Evolutionary conservation across 2,797 vertebrate genomes (phyloP).

Genomic region (Cyclura pinguis): DNA sequence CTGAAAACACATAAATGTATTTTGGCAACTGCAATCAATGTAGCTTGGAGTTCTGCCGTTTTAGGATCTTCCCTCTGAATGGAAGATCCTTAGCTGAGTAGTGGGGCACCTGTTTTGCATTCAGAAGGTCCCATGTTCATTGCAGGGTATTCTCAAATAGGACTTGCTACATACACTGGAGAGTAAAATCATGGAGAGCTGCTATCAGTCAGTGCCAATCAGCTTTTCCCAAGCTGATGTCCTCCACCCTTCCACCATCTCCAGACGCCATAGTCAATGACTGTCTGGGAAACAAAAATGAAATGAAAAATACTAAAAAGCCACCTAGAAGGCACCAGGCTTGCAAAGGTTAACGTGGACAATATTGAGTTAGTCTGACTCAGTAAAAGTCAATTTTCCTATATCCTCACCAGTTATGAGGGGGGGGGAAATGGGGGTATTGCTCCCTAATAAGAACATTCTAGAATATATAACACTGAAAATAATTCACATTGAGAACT

Average conservation of each 20-base stretch:
- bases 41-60: background rate
- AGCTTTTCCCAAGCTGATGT: no score
- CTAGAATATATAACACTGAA: no score
- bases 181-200: background rate
- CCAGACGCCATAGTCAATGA: no score
- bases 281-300: no score
- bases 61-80: background rate
- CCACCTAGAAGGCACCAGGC: no score
- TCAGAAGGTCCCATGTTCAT: background rate
- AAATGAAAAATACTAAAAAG: no score
- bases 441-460: no score
- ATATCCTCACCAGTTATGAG: no score
- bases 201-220: background rate
- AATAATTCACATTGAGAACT: no score
- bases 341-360: no score
- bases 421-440: no score
- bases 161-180: background rate
- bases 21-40: background rate
- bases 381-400: background rate
- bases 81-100: background rate
- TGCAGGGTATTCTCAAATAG: background rate
- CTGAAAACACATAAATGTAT: conserved; percentile 71
- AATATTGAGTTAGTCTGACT: background rate
- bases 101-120: background rate
- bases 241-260: no score